Base-by-base conservation (phyloP, 2,888 invertebrate genomes). In the Agrotis exclamationis region DNA sequence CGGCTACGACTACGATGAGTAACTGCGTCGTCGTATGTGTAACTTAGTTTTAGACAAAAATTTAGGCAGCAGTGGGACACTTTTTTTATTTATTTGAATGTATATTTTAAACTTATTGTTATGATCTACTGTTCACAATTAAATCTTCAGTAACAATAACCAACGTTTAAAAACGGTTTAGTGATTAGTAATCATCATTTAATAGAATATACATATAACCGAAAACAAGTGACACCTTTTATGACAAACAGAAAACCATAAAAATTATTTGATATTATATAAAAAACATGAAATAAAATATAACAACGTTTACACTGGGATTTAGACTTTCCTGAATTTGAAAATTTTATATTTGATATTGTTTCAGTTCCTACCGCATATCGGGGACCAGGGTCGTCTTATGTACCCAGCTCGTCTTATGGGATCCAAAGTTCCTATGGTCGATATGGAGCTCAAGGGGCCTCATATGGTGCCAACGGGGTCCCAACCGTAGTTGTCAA, bases 401-500 rank as follows among this genome's bases (percentile, higher is more conserved):
- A 70, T 54, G 64, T 53, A 0, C n/a, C 48, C 18, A 68, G 72
- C n/a, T 66, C 63, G 16, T 18, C 57, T 13, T 70, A 47, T 44
- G 70, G 60, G 16, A 51, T 58, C 3, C 73, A 66, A 48, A 64
- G 53, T n/a, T 59, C 68, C 13, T 54, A 39, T 24, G n/a, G 63
- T 14, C 18, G 57, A n/a, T 66, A 71, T 47, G 79, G 60, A 20
- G 28, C n/a, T 1, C 66, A 66, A 56, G 50, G 59, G 7, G n/a
- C 39, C 7, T 16, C 63, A 3, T 69, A 74, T 44, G 64, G 62
- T 18, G 59, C 16, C 22, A 83, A 66, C 39, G 66, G 68, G 9
- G 56, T 33, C 33, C 77, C 79, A 9, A 74, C 71, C 1, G 77
- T 82, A 6, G 59, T 85, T n/a, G 63, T 82, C 50, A 83, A 67